Conservation (phyloP, 2,888 invertebrate genomes). For the Agrotis ipsilon region DNA sequence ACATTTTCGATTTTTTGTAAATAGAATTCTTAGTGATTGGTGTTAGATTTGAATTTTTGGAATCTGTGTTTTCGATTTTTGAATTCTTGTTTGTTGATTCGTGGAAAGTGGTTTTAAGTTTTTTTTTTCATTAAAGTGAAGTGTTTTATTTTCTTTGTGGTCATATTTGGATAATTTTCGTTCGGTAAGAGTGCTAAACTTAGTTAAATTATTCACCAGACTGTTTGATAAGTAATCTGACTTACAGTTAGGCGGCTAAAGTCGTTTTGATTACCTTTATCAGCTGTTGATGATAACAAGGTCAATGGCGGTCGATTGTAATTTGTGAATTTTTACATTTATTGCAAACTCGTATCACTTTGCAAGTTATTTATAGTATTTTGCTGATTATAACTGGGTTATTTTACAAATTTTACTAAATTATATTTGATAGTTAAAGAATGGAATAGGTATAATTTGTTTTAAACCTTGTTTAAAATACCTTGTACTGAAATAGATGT, state of each 20-base stretch:
- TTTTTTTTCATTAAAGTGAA: slow-evolving; percentile 41
- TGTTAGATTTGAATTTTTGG: slow-evolving; percentile 13
- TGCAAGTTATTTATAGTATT: slow-evolving; percentile 8
- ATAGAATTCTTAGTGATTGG: slow-evolving; percentile 6
- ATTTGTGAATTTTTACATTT: slow-evolving; percentile 39
- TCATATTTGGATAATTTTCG: slow-evolving; percentile 64
- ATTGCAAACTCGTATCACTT: slow-evolving; percentile 13
- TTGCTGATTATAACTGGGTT: slow-evolving; percentile 4
- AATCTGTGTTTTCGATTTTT: slow-evolving; percentile 22
- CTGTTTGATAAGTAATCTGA: slow-evolving; percentile 41
- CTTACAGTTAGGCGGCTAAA: slow-evolving; percentile 45
- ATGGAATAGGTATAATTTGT: too few relatives aligned
- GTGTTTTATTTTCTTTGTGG: slow-evolving; percentile 55
- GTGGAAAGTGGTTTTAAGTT: slow-evolving; percentile 41
- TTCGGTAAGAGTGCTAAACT: slow-evolving; percentile 57
- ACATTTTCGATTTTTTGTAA: slow-evolving; percentile 12
- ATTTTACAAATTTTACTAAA: neutral
- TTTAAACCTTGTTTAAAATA: too few relatives aligned
- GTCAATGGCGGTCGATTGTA: slow-evolving; percentile 51
- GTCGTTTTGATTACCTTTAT: slow-evolving; percentile 55
- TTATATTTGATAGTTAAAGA: neutral
- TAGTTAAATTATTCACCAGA: slow-evolving; percentile 7
- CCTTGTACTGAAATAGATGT: neutral
- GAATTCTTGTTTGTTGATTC: slow-evolving; percentile 32
- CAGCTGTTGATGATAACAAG: slow-evolving; percentile 53